Base-by-base conservation (phyloP, 2,797 vertebrate species). In the Ficedula albicollis region DNA sequence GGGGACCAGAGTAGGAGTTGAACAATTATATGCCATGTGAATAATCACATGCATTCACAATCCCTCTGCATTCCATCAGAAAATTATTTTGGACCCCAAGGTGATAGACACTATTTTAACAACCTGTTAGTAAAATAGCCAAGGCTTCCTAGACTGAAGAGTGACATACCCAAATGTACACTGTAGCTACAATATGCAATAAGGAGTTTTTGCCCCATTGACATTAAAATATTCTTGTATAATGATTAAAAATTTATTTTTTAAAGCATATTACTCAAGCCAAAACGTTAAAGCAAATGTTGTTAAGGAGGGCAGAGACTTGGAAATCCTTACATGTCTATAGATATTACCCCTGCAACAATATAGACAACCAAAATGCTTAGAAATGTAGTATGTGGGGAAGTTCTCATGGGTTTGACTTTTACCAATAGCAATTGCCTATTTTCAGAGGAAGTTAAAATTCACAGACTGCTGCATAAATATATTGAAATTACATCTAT, bases 391-490 rank as follows among this genome's bases (percentile, higher is more conserved):
- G 10, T 22, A 43, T 12, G 10, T 8, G 68, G 38, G 20, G 18
- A 59, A 68, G n/a, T 38, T 80, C 36, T 27, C 52, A 32, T 21
- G 43, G 64, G 72, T 93, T 84, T 86, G 51, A 87, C 64, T 84
- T 84, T 52, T 60, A 77, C 39, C 64, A 79, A 59, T 11, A 64
- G 66, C 18, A 72, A 70, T 30, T 77, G 70, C 39, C 39, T 82
- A 16, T 73, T 89, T 94, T 83, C 84, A 87, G 64, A 44, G 20
- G 21, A 91, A 83, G 58, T 39, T 87, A 77, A 90, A 90, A 70
- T 77, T 74, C 66, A 69, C 6, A 70, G 51, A 52, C 30, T 73
- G 68, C 49, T 83, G 54, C 39, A 67, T 75, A 88, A 75, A 52
- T 38, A 60, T 34, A 66, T 60, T 83, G 84, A 95, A 89, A 90